These are phyloP conservation scores for Platycheirus rosarum DNA, from an alignment of 2,888 invertebrate species.

Conservation along the genomic window DNA sequence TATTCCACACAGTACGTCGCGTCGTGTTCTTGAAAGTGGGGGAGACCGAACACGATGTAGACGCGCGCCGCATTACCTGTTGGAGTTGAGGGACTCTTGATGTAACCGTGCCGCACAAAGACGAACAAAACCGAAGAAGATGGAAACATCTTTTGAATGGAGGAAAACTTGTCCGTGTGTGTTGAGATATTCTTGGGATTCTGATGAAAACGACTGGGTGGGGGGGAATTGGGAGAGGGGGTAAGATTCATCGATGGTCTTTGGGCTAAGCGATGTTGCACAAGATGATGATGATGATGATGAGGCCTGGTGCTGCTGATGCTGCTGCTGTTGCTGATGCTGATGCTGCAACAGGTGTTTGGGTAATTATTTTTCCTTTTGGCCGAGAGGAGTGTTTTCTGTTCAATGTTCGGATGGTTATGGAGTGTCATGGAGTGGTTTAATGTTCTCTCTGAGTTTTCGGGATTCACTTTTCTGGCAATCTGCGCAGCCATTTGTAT, in stretches of 20 bases:
- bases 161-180: conserved; percentile 32
- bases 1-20: background rate
- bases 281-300: conserved; percentile 58
- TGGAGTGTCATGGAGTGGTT: conserved; percentile 40
- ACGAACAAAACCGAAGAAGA: background rate
- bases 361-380: conserved; percentile 71
- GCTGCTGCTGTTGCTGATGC: conserved; percentile 30
- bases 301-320: conserved; percentile 51
- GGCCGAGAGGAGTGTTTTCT: conserved; percentile 41
- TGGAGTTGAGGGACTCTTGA: conserved; percentile 8
- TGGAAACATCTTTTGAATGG: conserved; percentile 33
- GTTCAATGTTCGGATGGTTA: conserved; percentile 28
- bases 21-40: conserved; percentile 44
- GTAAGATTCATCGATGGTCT: conserved; percentile 47
- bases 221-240: background rate
- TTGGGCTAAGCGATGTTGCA: conserved; percentile 58
- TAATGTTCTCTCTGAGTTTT: conserved; percentile 40
- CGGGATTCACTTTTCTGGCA: conserved; percentile 64
- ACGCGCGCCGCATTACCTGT: conserved; percentile 37
- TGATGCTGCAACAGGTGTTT: conserved; percentile 71
- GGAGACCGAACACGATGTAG: conserved; percentile 51
- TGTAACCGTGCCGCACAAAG: background rate
- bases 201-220: too few species aligned
- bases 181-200: conserved; percentile 24
- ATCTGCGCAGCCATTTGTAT: conserved; percentile 19